These are phyloP conservation scores for Falcunculus frontatus DNA, from an alignment of 2,113 vertebrate genomes.

Conservation along the genomic window DNA sequence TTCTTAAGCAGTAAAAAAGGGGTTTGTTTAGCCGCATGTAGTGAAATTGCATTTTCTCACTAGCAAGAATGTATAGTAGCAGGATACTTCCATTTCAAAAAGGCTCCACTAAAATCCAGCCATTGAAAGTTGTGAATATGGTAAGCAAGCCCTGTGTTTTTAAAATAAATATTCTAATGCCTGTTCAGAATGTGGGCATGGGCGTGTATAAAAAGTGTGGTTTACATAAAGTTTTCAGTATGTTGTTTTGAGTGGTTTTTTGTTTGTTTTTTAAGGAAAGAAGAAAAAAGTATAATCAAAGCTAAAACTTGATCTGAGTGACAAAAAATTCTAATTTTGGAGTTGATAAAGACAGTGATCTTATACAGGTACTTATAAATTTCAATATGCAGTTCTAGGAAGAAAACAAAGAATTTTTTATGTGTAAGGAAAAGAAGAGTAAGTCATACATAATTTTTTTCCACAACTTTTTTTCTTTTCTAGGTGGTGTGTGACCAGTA, in stretches of 20 bases:
- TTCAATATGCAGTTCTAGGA: background rate
- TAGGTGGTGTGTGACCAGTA: background rate
- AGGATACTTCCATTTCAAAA: constrained; percentile 42
- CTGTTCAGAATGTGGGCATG: background rate
- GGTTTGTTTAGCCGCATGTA: background rate
- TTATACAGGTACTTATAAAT: constrained; percentile 2
- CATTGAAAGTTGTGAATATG: constrained; percentile 35
- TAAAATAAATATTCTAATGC: constrained; percentile 59
- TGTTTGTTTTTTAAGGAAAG: background rate
- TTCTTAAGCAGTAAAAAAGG: background rate
- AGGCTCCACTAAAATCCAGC: constrained; percentile 17
- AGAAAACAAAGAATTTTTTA: background rate
- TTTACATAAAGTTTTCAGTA: constrained; percentile 6
- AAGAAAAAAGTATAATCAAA: constrained; percentile 9
- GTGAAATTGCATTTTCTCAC: constrained; percentile 30
- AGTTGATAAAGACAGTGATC: background rate
- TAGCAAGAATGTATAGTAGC: background rate
- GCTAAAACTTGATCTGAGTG: background rate
- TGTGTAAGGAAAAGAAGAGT: background rate
- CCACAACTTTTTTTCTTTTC: background rate
- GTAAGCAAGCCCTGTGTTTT: constrained; percentile 42
- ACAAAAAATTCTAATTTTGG: constrained; percentile 8
- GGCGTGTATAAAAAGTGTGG: background rate
- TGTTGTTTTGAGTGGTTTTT: background rate
- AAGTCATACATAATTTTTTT: background rate